Conservation (phyloP, 2,888 invertebrate species). For the Rhingia campestris region DNA sequence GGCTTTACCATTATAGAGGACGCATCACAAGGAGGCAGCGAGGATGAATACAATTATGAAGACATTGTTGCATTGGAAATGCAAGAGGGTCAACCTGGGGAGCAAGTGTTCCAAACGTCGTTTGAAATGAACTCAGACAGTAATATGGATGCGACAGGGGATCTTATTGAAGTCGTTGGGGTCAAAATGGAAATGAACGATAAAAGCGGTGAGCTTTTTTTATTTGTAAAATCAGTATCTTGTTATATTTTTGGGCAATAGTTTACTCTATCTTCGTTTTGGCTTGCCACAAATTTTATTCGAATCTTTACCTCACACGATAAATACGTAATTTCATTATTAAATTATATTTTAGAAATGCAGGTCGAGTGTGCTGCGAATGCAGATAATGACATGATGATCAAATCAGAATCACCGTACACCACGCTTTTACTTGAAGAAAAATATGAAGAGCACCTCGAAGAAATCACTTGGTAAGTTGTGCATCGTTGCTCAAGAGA, state of each 20-base stretch:
- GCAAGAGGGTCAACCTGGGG: slow-evolving; percentile 27
- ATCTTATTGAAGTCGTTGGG: slow-evolving; percentile 21
- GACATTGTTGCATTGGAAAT: slow-evolving; percentile 51
- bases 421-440: slow-evolving; percentile 32
- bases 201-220: slow-evolving; percentile 31
- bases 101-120: slow-evolving; percentile 25
- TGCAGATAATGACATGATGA: slow-evolving; percentile 7
- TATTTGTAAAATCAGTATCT: not conserved
- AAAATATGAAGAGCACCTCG: slow-evolving; percentile 22
- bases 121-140: slow-evolving; percentile 3
- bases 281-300: too few species aligned
- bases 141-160: not conserved
- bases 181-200: slow-evolving; percentile 40
- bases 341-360: not conserved
- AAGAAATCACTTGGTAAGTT: slow-evolving; percentile 22
- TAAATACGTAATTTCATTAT: not conserved
- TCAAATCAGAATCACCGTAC: slow-evolving; percentile 47
- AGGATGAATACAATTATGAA: slow-evolving; percentile 47
- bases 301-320: too few species aligned
- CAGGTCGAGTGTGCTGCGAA: slow-evolving; percentile 8
- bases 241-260: too few species aligned
- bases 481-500: not conserved
- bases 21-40: slow-evolving; percentile 32
- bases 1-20: slow-evolving; percentile 47
- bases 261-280: too few species aligned